Percentiles rank a stretch among this genome's conserved stretches.
These are phyloP conservation scores for Charina bottae DNA, from an alignment of 2,113 vertebrate genomes.

Conservation along the genomic window DNA sequence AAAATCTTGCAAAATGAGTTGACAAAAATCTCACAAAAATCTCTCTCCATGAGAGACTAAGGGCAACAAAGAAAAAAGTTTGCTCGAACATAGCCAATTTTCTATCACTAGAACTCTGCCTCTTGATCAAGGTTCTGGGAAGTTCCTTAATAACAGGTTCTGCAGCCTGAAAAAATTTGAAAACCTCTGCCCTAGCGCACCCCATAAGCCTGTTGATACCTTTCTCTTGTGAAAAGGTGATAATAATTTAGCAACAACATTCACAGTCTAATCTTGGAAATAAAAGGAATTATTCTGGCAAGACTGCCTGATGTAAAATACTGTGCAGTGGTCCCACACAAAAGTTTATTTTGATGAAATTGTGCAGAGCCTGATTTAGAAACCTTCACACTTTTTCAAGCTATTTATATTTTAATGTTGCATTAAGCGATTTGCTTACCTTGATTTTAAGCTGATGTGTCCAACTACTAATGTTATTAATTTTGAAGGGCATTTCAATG, in stretches of 20 bases:
- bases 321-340: neutral
- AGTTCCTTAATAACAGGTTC: neutral
- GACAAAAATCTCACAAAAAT: too few species aligned
- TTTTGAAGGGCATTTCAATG: conserved; percentile 81
- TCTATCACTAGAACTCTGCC: neutral
- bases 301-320: neutral
- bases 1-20: neutral
- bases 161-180: neutral
- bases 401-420: neutral
- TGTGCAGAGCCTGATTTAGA: neutral
- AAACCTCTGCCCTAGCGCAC: neutral
- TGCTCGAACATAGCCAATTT: neutral
- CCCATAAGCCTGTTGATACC: neutral
- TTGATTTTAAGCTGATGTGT: conserved; percentile 82
- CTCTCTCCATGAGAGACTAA: neutral
- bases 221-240: neutral
- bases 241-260: neutral
- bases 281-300: neutral
- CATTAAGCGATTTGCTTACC: conserved; percentile 66
- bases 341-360: neutral
- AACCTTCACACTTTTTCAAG: neutral
- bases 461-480: conserved; percentile 70
- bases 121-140: neutral
- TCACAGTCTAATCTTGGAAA: neutral
- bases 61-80: neutral